Percentiles rank a stretch among this genome's conserved stretches.
These are phyloP conservation scores for Cotesia chilonis DNA, from an alignment of 1,140 invertebrate species.

Conservation along the genomic window DNA sequence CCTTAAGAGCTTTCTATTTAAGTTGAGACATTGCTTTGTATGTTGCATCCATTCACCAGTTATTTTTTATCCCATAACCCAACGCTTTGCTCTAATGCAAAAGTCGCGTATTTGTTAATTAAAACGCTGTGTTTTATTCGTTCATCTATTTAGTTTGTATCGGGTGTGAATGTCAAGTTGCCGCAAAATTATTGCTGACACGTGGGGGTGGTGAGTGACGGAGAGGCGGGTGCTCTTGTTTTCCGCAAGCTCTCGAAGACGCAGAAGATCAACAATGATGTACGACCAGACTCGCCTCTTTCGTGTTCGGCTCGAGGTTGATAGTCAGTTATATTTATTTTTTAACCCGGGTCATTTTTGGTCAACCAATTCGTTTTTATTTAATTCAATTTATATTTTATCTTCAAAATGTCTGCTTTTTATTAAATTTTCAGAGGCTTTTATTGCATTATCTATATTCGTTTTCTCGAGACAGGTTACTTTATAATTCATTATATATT, in stretches of 20 bases:
- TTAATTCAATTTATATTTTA: not conserved
- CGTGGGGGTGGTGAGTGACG: slow-evolving; percentile 23
- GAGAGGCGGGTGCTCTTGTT: slow-evolving; percentile 21
- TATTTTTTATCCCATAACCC: not conserved
- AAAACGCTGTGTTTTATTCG: slow-evolving; percentile 1
- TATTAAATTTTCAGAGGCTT: not conserved
- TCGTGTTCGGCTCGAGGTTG: slow-evolving; percentile 57
- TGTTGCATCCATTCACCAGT: slow-evolving; percentile 5
- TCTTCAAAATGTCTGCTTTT: not conserved
- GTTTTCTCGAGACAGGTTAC: too few species aligned
- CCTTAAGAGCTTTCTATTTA: slow-evolving; percentile 62
- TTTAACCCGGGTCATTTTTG: not conserved
- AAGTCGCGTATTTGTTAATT: slow-evolving; percentile 1
- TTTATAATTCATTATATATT: too few species aligned
- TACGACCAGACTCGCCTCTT: slow-evolving; percentile 55
- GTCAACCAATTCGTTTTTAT: not conserved
- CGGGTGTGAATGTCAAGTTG: not conserved
- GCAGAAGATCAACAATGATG: slow-evolving; percentile 47
- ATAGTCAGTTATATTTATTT: slow-evolving; percentile 43
- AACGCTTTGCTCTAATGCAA: too few species aligned
- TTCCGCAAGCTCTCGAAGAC: slow-evolving; percentile 38
- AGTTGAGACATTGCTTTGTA: slow-evolving; percentile 40
- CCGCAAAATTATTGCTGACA: slow-evolving; percentile 15
- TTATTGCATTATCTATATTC: too few species aligned
- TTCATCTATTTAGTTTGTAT: slow-evolving; percentile 13